Evolutionary conservation across 2,113 vertebrate species (phyloP), one percentile per base, ranked within the genome.

Genomic region (Labeo rohita): DNA sequence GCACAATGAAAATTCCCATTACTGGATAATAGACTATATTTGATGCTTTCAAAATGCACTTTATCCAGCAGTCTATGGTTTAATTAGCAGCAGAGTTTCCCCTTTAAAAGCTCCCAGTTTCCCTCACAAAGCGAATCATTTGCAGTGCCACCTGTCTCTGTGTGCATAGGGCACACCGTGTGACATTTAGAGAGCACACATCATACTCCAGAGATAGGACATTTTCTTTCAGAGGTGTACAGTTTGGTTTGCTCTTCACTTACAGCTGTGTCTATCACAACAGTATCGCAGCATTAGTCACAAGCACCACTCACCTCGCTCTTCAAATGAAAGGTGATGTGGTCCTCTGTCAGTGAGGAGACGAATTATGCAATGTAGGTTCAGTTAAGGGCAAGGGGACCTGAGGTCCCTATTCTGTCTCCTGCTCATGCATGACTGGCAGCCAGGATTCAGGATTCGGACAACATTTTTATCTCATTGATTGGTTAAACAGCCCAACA

Each of bases 141-240:
- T 63, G n/a, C 59, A 49, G 10, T 65, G 59, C 79, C 80, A 68
- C 80, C 80, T 68, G 80, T 70, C 80, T 70, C 47, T 68, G 47
- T 65, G 59, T 82, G 79, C 12, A 81, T 34, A 81, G 59, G 49
- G 79, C 2, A 28, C 59, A 81, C 13, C 34, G 79, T 65, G 59
- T 81, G 80, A 52, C 63, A 82, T 82, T 82, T 82, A 68, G 80
- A 70, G 65, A 82, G 80, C 63, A 82, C 47, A 82, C 80, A 54
- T 70, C 80, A 82, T 70, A 50, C 80, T 68, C 47, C 23, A 82
- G 80, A 39, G 80, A 70, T 11, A n/a, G 80, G 80, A 82, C 79
- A 81, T 82, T 82, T 70, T 68, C 16, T 70, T 66, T 82, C 65
- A 10, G 16, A 36, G 65, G 61, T 49, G 80, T 82, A 52, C 28